Conservation (phyloP, 1,140 invertebrate species). For the Branchinecta lindahli region DNA sequence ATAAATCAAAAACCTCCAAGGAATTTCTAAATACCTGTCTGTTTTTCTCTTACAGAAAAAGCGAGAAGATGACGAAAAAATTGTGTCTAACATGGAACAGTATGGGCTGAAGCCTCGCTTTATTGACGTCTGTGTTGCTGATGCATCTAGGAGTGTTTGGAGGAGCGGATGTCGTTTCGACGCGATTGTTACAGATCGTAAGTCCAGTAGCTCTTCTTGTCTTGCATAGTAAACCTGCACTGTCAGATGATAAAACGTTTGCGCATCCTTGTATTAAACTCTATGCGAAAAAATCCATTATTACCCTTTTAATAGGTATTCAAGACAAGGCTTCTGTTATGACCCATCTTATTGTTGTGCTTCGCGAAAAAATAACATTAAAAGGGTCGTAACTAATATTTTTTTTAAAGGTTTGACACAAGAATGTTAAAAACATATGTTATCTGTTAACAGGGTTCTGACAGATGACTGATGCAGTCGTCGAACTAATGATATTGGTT, state of each 20-base stretch:
- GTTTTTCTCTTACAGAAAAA: conserved; percentile 34
- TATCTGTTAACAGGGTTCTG: too few species aligned
- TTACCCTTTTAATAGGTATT: conserved; percentile 21
- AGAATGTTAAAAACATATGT: too few species aligned
- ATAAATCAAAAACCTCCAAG: too few species aligned
- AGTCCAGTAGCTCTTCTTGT: conserved; percentile 32
- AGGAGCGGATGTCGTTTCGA: conserved; percentile 50
- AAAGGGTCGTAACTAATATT: too few species aligned
- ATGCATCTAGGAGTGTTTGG: conserved; percentile 72
- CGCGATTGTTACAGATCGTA: conserved; percentile 87
- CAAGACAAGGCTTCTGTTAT: too few species aligned
- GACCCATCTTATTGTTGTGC: too few species aligned
- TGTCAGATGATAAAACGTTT: not conserved
- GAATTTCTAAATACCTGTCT: too few species aligned
- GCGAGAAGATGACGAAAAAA: conserved; percentile 64
- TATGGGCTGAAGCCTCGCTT: conserved; percentile 60
- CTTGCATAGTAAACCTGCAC: conserved; percentile 11
- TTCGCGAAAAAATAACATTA: too few species aligned
- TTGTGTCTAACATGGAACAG: conserved; percentile 66
- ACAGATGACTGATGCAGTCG: too few species aligned
- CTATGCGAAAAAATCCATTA: conserved; percentile 18
- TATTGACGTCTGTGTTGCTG: conserved; percentile 73
- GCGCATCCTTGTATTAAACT: not conserved
- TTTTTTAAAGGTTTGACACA: too few species aligned
- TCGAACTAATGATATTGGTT: too few species aligned